Evolutionary conservation across 2,888 invertebrate species (phyloP), one percentile per base, ranked within the genome.

Genomic region (Nomada hirtipes): DNA sequence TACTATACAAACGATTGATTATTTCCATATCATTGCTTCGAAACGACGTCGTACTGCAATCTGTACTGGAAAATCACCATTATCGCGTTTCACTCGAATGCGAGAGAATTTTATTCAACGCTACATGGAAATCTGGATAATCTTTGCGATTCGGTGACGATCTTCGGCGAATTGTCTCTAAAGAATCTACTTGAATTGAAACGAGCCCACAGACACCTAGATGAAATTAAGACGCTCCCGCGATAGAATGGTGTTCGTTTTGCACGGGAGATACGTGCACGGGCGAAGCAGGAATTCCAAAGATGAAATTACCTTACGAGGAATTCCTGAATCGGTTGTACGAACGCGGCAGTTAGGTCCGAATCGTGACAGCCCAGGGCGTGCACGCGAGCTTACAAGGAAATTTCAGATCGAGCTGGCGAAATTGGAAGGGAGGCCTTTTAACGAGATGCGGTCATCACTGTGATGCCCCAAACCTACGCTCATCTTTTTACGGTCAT

Each of bases 291-390:
- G 91, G 91, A 92, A 92, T 93, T 92, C 91, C 89, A 84, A 90
- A 89, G 91, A 91, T 91, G 89, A 92, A 92, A 93, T 93, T 92
- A 90, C 91, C 89, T 91, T 91, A 91, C 91, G 91, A 90, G 89
- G 92, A 93, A 92, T 92, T 91, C 88, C 90, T 90, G 92, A 93
- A 92, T 92, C 91, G 92, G 91, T 92, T 92, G 90, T 91, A 91
- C 90, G 90, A 91, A 91, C 91, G 91, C 92, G 88, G 92, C 92
- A 91, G 92, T 92, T 92, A 92, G 90, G 89, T 89, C 88, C 89
- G 89, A 92, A 92, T 93, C 93, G 93, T 93, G 93, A 93, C 93
- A 91, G 93, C 93, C 93, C 91, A 90, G 92, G 93, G 93, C 93
- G 89, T 88, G 91, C 93, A 93, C 93, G 93, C 93, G 93, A 93